These are phyloP conservation scores for Trachymyrmex septentrionalis DNA, from an alignment of 1,140 invertebrate species.

Conservation along the genomic window DNA sequence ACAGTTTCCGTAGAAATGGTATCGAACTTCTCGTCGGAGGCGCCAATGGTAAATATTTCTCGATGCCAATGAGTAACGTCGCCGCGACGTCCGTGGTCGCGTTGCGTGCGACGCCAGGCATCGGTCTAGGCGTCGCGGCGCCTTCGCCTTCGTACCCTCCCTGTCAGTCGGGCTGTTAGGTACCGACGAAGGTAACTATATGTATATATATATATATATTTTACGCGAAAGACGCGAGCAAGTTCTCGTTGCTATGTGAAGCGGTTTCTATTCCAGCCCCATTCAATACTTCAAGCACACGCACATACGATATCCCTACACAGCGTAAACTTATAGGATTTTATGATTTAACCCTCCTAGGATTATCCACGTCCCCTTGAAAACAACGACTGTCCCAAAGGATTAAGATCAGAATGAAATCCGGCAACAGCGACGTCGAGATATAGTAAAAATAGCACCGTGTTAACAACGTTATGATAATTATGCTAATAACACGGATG, in stretches of 20 bases:
- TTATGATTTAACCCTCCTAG: conserved; percentile 4
- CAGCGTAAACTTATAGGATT: conserved; percentile 11
- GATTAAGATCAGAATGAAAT: conserved; percentile 2
- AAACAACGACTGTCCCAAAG: background rate
- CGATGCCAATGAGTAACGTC: conserved; percentile 46
- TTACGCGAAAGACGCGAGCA: conserved; percentile 67
- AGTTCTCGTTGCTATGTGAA: conserved; percentile 63
- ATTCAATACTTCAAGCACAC: background rate
- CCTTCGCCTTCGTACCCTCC: conserved; percentile 60
- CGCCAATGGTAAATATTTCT: conserved; percentile 48
- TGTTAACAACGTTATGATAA: background rate
- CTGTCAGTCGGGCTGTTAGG: conserved; percentile 20
- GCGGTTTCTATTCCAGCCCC: conserved; percentile 75
- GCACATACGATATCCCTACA: background rate
- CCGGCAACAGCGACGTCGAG: background rate
- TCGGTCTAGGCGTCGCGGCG: conserved; percentile 77
- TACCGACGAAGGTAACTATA: conserved; percentile 42
- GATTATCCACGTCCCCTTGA: background rate
- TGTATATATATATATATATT: conserved; percentile 71
- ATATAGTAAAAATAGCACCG: background rate
- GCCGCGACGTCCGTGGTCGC: conserved; percentile 35
- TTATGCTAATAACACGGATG: too few species aligned
- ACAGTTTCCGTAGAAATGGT: background rate
- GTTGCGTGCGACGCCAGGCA: conserved; percentile 75
- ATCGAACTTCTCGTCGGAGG: background rate